Percentiles rank a stretch among this genome's conserved stretches.
Evolutionary conservation across 2,797 vertebrate genomes (phyloP).

Genomic region (Acanthurus leucopareius): DNA sequence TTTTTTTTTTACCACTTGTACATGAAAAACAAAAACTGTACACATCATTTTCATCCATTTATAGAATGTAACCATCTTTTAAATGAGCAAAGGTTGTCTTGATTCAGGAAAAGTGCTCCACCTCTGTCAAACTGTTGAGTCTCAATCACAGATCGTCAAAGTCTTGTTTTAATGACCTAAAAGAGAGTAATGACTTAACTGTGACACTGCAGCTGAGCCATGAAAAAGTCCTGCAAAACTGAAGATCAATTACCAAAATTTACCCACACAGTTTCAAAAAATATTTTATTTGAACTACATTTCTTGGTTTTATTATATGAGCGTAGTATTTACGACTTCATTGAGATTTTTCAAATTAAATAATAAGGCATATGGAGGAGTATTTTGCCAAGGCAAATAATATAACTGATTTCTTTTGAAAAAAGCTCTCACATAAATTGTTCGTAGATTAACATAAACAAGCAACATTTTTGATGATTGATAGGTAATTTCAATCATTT

Average conservation of each 20-base stretch:
- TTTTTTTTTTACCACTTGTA: too few relatives aligned
- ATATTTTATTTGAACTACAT: too few relatives aligned
- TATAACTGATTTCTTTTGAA: too few relatives aligned
- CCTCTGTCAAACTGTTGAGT: too few relatives aligned
- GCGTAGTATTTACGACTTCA: background rate
- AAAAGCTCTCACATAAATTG: background rate
- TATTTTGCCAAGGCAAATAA: background rate
- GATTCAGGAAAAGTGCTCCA: background rate
- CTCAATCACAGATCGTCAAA: background rate
- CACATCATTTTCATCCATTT: too few relatives aligned
- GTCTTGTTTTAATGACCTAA: background rate
- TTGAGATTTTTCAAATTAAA: background rate
- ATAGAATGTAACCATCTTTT: background rate
- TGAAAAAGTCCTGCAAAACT: background rate
- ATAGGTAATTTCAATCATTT: background rate
- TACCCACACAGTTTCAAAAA: background rate
- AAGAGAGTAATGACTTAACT: background rate
- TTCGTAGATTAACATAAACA: background rate
- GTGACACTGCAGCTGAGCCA: background rate
- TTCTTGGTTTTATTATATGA: too few relatives aligned
- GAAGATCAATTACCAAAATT: background rate
- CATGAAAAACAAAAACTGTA: too few relatives aligned
- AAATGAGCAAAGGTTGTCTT: background rate
- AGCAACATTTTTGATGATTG: background rate
- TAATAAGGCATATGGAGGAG: background rate